These are phyloP conservation scores for Tylochromis polylepis DNA, from an alignment of 2,113 vertebrate genomes.

Conservation along the genomic window DNA sequence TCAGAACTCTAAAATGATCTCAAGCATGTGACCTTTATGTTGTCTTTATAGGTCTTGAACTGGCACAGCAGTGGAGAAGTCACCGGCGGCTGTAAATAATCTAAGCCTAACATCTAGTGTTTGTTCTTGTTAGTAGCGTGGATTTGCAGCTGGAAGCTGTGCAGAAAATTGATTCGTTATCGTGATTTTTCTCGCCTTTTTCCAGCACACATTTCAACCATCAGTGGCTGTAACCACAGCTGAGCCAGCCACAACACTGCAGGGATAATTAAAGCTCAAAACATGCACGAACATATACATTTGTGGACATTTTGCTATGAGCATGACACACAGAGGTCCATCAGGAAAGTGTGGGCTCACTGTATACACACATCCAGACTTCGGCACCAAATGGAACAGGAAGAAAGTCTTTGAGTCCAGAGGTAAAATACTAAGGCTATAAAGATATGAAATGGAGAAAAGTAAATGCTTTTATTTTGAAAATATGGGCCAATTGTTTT, in stretches of 20 bases:
- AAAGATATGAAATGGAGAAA: background rate
- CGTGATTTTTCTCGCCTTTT: rapidly evolving
- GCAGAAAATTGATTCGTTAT: background rate
- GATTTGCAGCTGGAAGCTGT: background rate
- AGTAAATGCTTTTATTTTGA: background rate
- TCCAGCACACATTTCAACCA: background rate
- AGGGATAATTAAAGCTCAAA: background rate
- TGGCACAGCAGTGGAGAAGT: background rate
- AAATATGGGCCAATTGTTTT: rapidly evolving
- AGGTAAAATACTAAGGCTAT: background rate
- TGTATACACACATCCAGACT: background rate
- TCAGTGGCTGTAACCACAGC: background rate
- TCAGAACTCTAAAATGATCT: background rate
- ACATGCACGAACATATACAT: no score
- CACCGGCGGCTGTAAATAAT: background rate
- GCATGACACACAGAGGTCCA: background rate
- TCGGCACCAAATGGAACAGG: background rate
- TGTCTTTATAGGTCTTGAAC: background rate
- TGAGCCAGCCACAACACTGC: rapidly evolving
- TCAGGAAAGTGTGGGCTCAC: background rate
- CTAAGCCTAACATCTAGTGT: background rate
- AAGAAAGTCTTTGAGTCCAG: rapidly evolving
- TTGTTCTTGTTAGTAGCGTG: background rate
- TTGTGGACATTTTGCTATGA: rapidly evolving
- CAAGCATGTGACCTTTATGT: background rate